Conservation (phyloP, 1,140 invertebrate species). For the Scaptomyza hsui region DNA sequence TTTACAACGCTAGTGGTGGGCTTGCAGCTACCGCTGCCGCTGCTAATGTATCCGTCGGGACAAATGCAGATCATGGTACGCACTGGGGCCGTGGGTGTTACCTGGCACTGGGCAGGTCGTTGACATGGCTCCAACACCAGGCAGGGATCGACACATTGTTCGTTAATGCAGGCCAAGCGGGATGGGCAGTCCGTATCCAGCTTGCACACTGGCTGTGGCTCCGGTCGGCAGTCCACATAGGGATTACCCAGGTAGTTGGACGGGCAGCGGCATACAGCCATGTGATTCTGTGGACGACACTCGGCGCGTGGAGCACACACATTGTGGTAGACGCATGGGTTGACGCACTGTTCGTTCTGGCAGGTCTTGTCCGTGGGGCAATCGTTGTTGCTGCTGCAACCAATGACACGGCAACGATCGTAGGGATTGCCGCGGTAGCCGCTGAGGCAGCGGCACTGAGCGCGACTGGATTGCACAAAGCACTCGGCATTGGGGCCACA, state of each 20-base stretch:
- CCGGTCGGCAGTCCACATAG: conserved; percentile 90
- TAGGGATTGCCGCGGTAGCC: conserved; percentile 93
- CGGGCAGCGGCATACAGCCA: conserved; percentile 93
- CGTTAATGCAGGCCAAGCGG: conserved; percentile 91
- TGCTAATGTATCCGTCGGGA: conserved; percentile 93
- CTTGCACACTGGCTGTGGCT: conserved; percentile 90
- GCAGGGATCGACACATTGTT: conserved; percentile 94
- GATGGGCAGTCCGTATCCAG: conserved; percentile 92
- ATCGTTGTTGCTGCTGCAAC: conserved; percentile 94
- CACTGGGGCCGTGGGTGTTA: conserved; percentile 91
- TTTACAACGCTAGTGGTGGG: conserved; percentile 87
- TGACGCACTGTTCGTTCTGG: conserved; percentile 91
- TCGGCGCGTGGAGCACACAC: conserved; percentile 91
- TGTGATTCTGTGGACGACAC: conserved; percentile 92
- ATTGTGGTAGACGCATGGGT: conserved; percentile 90
- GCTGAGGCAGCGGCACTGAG: conserved; percentile 91
- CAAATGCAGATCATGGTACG: conserved; percentile 95
- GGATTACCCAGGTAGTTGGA: conserved; percentile 90
- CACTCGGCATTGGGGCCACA: conserved; percentile 94
- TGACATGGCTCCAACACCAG: conserved; percentile 90
- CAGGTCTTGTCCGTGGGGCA: conserved; percentile 94
- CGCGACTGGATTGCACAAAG: conserved; percentile 89
- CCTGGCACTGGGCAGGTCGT: conserved; percentile 91
- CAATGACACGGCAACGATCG: conserved; percentile 90
- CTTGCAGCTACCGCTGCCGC: conserved; percentile 91